phyloP scores from a whole-genome alignment of 2,113 vertebrate species.

The Phocoena phocoena region DNA sequence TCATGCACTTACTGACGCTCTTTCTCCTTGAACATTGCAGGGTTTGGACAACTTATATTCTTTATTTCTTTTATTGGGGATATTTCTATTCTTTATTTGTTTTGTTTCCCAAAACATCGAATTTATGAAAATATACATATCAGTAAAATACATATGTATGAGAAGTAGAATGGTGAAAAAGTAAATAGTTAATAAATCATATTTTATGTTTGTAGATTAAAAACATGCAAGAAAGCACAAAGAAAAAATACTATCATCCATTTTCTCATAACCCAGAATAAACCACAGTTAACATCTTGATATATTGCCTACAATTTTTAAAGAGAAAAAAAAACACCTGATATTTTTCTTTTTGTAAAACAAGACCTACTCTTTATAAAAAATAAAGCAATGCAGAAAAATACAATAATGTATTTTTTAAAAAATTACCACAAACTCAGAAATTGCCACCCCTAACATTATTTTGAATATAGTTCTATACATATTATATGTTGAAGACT shows the following conservation, averaged over 20 bases:
- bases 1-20: neutral
- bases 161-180: neutral
- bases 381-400: neutral
- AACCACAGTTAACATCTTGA: neutral
- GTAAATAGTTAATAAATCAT: neutral
- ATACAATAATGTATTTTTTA: neutral
- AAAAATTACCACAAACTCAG: neutral
- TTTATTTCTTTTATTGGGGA: neutral
- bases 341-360: neutral
- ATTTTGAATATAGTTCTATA: neutral
- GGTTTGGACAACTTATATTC: neutral
- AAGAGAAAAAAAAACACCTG: neutral
- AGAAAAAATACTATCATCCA: neutral
- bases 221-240: neutral
- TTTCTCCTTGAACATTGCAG: neutral
- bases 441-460: neutral
- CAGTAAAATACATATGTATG: neutral
- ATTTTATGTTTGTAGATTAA: neutral
- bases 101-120: neutral
- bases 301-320: neutral
- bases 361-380: neutral
- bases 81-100: constrained; percentile 1
- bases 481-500: neutral
- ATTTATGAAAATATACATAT: neutral
- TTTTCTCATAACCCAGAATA: neutral